Evolutionary conservation across 2,113 vertebrate genomes (phyloP).

Genomic region (Pimephales promelas): DNA sequence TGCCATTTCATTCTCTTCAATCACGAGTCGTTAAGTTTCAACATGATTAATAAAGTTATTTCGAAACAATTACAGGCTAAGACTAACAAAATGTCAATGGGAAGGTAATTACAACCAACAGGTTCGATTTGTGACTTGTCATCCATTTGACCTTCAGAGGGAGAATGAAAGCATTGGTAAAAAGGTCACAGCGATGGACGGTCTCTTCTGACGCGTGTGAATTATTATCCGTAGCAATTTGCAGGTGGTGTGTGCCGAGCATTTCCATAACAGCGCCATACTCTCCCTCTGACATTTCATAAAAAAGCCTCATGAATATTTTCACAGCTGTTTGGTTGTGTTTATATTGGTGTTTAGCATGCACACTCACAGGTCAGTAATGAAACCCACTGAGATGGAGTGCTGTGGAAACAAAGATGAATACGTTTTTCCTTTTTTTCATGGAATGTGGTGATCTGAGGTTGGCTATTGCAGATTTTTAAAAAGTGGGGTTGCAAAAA

Average conservation of each 20-base stretch:
- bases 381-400: slow-evolving; percentile 25
- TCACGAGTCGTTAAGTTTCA: slow-evolving; percentile 58
- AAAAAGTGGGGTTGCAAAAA: not conserved
- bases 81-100: slow-evolving; percentile 57
- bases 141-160: slow-evolving; percentile 53
- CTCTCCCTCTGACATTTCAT: slow-evolving; percentile 48
- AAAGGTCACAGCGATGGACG: slow-evolving; percentile 71
- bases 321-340: slow-evolving; percentile 56
- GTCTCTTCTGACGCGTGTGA: slow-evolving; percentile 51
- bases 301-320: slow-evolving; percentile 49
- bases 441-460: slow-evolving; percentile 23
- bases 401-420: slow-evolving; percentile 19
- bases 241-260: not conserved
- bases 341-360: slow-evolving; percentile 46
- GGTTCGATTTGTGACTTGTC: slow-evolving; percentile 50
- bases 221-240: slow-evolving; percentile 19
- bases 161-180: slow-evolving; percentile 58
- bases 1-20: slow-evolving; percentile 46
- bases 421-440: not conserved
- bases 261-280: slow-evolving; percentile 29
- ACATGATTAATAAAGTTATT: slow-evolving; percentile 66
- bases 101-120: slow-evolving; percentile 47
- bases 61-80: slow-evolving; percentile 62
- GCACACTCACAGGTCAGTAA: not conserved
- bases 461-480: slow-evolving; percentile 2